Evolutionary conservation across 1,140 invertebrate genomes (phyloP).

Genomic region (Euura saliciscinereae): DNA sequence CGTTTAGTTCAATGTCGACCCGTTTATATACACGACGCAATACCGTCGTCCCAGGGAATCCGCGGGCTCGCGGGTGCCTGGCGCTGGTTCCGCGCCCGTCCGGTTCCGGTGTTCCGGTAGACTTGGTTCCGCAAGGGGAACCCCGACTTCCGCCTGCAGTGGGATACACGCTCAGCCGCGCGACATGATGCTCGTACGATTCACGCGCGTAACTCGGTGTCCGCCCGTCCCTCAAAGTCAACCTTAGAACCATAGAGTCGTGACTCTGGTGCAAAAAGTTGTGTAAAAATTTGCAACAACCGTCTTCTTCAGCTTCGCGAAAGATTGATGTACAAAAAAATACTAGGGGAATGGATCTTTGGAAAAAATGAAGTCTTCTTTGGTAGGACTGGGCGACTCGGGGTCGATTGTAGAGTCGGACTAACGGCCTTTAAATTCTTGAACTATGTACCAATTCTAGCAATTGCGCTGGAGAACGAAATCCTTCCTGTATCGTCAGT

Average conservation of each 20-base stretch:
- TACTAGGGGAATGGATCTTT: no score
- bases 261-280: no score
- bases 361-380: no score
- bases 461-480: not conserved
- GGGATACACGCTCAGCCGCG: slow-evolving; percentile 58
- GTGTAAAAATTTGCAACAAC: no score
- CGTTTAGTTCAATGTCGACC: no score
- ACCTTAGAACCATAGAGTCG: no score
- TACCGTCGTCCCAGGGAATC: not conserved
- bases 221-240: slow-evolving; percentile 18
- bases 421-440: not conserved
- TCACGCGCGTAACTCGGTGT: slow-evolving; percentile 14
- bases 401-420: not conserved
- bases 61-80: slow-evolving; percentile 5
- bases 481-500: not conserved
- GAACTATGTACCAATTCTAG: not conserved
- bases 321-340: no score
- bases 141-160: slow-evolving; percentile 51
- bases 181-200: slow-evolving; percentile 35
- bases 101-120: slow-evolving; percentile 61
- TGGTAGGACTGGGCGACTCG: no score
- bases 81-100: slow-evolving; percentile 53
- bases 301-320: no score
- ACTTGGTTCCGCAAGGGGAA: slow-evolving; percentile 41
- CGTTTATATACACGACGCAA: no score